Percentiles rank a stretch among this genome's conserved stretches.
These are phyloP conservation scores for Meandrina meandrites DNA, from an alignment of 92 coral and sea anemone species.

Conservation along the genomic window DNA sequence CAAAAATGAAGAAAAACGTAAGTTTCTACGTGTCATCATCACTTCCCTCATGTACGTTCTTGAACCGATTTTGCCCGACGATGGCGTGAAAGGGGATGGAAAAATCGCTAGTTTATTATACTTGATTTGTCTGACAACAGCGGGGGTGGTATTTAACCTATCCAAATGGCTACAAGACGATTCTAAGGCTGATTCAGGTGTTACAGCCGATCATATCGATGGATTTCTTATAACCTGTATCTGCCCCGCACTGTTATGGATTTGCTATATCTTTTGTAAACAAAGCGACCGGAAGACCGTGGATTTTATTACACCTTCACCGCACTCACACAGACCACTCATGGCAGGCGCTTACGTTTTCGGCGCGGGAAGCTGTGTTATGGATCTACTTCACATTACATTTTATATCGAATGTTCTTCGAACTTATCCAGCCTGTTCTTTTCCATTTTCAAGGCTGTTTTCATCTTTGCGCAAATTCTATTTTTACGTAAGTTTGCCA, in stretches of 20 bases:
- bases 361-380: slow-evolving; percentile 94
- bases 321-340: slow-evolving; percentile 91
- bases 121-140: slow-evolving; percentile 93
- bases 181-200: slow-evolving; percentile 86
- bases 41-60: slow-evolving; percentile 76
- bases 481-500: slow-evolving; percentile 91
- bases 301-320: slow-evolving; percentile 84
- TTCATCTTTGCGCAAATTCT: slow-evolving; percentile 90
- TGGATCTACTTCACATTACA: slow-evolving; percentile 91
- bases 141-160: slow-evolving; percentile 93
- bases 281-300: slow-evolving; percentile 92
- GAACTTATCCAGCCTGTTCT: slow-evolving; percentile 87
- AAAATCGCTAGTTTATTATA: slow-evolving; percentile 93
- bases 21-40: slow-evolving; percentile 49
- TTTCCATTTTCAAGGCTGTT: slow-evolving; percentile 91
- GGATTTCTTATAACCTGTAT: slow-evolving; percentile 97
- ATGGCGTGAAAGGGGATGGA: slow-evolving; percentile 95
- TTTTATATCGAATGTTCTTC: slow-evolving; percentile 91
- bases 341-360: slow-evolving; percentile 97
- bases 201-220: slow-evolving; percentile 91
- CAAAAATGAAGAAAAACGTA: slow-evolving; percentile 55
- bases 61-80: slow-evolving; percentile 87
- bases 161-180: slow-evolving; percentile 97
- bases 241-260: slow-evolving; percentile 91
- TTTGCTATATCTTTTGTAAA: slow-evolving; percentile 91